Conservation (phyloP, 2,888 invertebrate species). For the Epirrhoe alternata region DNA sequence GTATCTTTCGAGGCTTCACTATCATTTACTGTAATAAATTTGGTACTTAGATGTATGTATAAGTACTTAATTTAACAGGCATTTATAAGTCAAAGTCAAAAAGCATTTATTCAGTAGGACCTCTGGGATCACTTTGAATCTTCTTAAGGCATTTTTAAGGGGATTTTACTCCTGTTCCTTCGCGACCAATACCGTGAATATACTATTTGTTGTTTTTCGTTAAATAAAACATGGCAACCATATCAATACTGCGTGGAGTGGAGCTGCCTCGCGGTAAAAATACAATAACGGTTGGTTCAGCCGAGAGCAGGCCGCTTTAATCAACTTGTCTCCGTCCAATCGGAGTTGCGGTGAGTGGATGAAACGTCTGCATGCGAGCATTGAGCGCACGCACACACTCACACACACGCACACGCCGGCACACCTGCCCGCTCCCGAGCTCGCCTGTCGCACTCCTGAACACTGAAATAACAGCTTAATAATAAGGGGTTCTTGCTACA, state of each 20-base stretch:
- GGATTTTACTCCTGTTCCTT: too few relatives aligned
- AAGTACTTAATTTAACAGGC: too few relatives aligned
- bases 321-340: slow-evolving; percentile 17
- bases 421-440: not conserved
- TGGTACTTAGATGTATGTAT: too few relatives aligned
- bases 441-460: not conserved
- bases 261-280: not conserved
- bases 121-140: too few relatives aligned
- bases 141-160: too few relatives aligned
- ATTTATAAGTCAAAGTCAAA: too few relatives aligned
- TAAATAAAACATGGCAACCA: not conserved
- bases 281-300: slow-evolving; percentile 9
- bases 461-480: slow-evolving; percentile 2
- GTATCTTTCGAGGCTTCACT: too few relatives aligned
- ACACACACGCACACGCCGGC: not conserved
- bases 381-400: not conserved
- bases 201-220: not conserved
- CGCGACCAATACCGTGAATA: too few relatives aligned
- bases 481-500: not conserved
- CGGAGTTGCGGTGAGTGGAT: slow-evolving; percentile 7
- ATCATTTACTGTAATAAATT: not conserved
- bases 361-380: not conserved
- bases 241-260: not conserved
- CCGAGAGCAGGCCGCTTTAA: slow-evolving; percentile 8
- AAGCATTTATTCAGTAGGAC: too few relatives aligned